phyloP scores from a whole-genome alignment of 1,140 invertebrate genomes.

The Pseudomyrmex sp. region DNA sequence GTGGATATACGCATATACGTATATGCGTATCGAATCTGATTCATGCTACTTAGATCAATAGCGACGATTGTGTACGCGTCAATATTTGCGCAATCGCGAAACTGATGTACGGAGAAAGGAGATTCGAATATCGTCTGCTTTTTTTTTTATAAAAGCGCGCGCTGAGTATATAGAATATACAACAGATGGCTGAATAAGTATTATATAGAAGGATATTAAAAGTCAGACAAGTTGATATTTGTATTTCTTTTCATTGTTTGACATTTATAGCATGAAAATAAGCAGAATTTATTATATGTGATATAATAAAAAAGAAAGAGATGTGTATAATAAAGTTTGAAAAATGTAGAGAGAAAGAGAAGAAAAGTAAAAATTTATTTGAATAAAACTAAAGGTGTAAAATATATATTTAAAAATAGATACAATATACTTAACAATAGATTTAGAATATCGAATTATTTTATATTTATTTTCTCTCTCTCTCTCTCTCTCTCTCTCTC shows the following conservation, averaged over 20 bases:
- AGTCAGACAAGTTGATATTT: constrained; percentile 18
- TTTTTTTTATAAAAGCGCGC: constrained; percentile 2
- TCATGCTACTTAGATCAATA: constrained; percentile 34
- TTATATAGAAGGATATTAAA: constrained; percentile 23
- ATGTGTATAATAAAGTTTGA: not conserved
- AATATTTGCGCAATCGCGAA: constrained; percentile 49
- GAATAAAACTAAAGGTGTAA: too few relatives aligned
- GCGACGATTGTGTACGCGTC: constrained; percentile 2
- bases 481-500: too few relatives aligned
- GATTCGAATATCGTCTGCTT: constrained; percentile 36
- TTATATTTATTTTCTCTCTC: too few relatives aligned
- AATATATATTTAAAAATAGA: too few relatives aligned
- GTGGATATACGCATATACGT: not conserved
- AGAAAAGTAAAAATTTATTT: too few relatives aligned
- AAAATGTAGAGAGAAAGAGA: too few relatives aligned
- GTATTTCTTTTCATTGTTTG: not conserved
- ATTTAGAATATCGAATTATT: too few relatives aligned
- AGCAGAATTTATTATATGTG: not conserved
- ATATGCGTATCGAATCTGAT: constrained; percentile 35
- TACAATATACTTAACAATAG: too few relatives aligned
- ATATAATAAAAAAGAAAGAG: not conserved
- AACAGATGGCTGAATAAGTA: constrained; percentile 18
- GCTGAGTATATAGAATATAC: constrained; percentile 5
- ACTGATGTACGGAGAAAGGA: constrained; percentile 7
- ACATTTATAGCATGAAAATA: constrained; percentile 11